Conservation (phyloP, 1,140 invertebrate species). For the Sminthurinus signatus region DNA sequence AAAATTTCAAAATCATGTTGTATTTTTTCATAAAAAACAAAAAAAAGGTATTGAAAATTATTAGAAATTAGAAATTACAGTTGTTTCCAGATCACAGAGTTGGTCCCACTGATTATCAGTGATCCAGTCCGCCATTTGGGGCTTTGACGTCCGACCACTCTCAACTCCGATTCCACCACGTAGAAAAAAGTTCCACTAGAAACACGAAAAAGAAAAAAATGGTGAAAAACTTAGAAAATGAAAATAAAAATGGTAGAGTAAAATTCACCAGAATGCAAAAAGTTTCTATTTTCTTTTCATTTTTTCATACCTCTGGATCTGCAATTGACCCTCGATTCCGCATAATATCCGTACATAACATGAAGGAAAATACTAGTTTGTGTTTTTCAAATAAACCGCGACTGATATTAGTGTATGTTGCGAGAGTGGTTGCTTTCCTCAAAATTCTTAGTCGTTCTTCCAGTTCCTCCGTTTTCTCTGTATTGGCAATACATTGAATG, state of each 20-base stretch:
- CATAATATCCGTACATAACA: constrained; percentile 60
- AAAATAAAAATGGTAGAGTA: no score
- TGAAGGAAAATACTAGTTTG: constrained; percentile 71
- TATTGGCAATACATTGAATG: constrained; percentile 63
- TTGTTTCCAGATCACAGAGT: constrained; percentile 49
- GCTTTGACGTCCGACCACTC: constrained; percentile 31
- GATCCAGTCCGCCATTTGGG: constrained; percentile 20
- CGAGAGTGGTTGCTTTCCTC: constrained; percentile 66
- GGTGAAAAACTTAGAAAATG: no score
- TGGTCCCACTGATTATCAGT: constrained; percentile 24
- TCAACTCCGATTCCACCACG: constrained; percentile 52
- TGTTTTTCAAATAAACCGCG: constrained; percentile 78
- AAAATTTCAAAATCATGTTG: no score
- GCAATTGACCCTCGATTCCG: constrained; percentile 51
- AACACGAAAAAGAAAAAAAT: no score
- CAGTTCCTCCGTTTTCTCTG: constrained; percentile 59
- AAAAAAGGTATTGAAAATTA: no score
- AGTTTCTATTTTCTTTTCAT: no score
- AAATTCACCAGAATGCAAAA: no score
- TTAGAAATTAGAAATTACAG: no score
- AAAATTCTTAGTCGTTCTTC: constrained; percentile 59
- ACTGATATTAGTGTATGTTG: constrained; percentile 80
- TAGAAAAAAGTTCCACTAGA: constrained; percentile 69
- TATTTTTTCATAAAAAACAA: no score
- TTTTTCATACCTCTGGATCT: no score